phyloP scores from a whole-genome alignment of 1,140 invertebrate species.

The Trichonephila inaurata region DNA sequence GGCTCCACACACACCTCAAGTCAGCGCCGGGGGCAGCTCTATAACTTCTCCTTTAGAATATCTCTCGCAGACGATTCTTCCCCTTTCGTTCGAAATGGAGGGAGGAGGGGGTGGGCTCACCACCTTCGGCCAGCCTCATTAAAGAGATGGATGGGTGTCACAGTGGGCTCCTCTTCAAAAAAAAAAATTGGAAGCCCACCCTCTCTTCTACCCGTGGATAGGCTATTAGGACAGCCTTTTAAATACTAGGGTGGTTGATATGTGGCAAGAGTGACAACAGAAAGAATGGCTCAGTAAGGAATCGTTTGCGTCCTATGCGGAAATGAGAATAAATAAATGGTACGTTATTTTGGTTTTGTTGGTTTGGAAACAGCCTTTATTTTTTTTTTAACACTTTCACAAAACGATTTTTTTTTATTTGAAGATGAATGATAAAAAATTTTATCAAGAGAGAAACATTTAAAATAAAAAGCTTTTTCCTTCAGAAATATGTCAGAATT shows the following conservation, averaged over 20 bases:
- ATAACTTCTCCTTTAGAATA: conserved; percentile 34
- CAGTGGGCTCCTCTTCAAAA: neutral
- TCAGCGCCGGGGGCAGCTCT: conserved; percentile 18
- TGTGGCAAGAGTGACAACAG: neutral
- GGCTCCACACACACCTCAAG: conserved; percentile 28
- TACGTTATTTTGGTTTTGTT: too few relatives aligned
- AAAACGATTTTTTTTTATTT: too few relatives aligned
- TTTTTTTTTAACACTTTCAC: too few relatives aligned
- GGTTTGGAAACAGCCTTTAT: too few relatives aligned
- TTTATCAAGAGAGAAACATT: too few relatives aligned
- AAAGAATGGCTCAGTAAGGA: neutral
- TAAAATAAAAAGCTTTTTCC: too few relatives aligned
- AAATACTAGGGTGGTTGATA: conserved; percentile 6
- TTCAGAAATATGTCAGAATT: too few relatives aligned
- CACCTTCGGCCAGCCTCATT: conserved; percentile 36
- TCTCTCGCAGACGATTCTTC: conserved; percentile 1
- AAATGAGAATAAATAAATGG: neutral
- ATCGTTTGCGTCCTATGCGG: neutral
- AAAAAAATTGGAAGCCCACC: neutral
- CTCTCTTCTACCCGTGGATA: neutral
- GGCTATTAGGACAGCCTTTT: conserved; percentile 30
- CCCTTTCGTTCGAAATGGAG: conserved; percentile 1
- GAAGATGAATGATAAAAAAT: too few relatives aligned
- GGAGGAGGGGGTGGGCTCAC: neutral
- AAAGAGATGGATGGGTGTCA: conserved; percentile 48